Conservation (phyloP, 2,888 invertebrate genomes). For the Megamerina dolium region DNA sequence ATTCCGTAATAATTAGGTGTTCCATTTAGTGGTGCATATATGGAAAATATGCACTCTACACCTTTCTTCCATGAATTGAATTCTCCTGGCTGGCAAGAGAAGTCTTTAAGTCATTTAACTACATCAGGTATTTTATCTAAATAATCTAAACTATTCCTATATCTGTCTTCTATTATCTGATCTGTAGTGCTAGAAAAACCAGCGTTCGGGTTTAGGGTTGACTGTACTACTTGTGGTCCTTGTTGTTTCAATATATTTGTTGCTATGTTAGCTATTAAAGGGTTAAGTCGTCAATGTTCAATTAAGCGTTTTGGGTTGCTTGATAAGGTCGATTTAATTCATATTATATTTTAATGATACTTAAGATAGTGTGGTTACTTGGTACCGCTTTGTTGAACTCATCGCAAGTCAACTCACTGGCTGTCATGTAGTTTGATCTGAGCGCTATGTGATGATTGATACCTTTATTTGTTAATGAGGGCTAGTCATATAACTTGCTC, state of each 20-base stretch:
- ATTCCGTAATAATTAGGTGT: conserved; percentile 3
- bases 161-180: not conserved
- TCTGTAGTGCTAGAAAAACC: not conserved
- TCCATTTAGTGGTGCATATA: not conserved
- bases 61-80: conserved; percentile 5
- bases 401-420: too few species aligned
- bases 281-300: conserved; percentile 3
- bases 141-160: not conserved
- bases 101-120: not conserved
- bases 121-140: conserved; percentile 4
- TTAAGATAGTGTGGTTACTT: too few species aligned
- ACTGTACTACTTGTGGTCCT: conserved; percentile 3
- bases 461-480: too few species aligned
- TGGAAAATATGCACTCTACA: not conserved
- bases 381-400: too few species aligned
- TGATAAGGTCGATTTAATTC: too few species aligned
- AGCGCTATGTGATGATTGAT: too few species aligned
- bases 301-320: not conserved
- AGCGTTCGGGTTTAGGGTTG: not conserved
- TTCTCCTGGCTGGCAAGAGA: conserved; percentile 2
- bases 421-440: too few species aligned
- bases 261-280: not conserved
- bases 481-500: too few species aligned
- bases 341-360: too few species aligned
- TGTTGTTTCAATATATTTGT: not conserved